A percentile compares a stretch with the other conserved stretches of the same genome.
These are phyloP conservation scores for Myzus persicae DNA, from an alignment of 1,140 invertebrate genomes.

Conservation along the genomic window DNA sequence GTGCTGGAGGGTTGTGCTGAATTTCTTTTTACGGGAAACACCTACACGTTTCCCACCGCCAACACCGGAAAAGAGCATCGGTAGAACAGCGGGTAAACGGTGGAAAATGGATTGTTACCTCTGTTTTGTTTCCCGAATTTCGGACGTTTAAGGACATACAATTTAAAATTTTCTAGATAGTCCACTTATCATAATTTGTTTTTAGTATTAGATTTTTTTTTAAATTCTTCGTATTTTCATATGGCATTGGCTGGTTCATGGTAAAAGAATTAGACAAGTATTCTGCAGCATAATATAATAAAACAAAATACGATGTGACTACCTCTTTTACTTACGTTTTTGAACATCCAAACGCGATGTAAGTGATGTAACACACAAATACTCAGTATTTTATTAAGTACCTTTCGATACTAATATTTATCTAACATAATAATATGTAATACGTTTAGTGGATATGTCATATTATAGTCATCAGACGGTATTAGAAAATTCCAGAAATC, in stretches of 20 bases:
- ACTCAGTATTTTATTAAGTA: background rate
- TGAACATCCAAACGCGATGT: background rate
- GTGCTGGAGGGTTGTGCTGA: background rate
- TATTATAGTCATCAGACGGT: too few relatives aligned
- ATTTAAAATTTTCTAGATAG: background rate
- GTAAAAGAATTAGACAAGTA: too few relatives aligned
- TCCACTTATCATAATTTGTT: too few relatives aligned
- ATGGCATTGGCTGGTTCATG: background rate
- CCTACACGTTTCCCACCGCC: background rate
- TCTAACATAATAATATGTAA: background rate
- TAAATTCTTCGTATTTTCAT: background rate
- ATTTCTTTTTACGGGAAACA: constrained; percentile 50
- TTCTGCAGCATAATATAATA: too few relatives aligned
- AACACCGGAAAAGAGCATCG: background rate
- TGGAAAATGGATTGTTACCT: background rate
- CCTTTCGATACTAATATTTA: background rate
- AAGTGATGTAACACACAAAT: background rate
- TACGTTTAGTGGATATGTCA: background rate
- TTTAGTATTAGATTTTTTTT: background rate
- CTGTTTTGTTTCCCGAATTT: background rate
- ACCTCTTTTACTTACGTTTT: background rate
- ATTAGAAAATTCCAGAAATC: background rate
- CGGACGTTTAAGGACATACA: background rate
- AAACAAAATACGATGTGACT: background rate
- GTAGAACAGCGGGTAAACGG: background rate